Base-by-base conservation (phyloP, 1,140 invertebrate genomes). In the Calephelis virginiensis region DNA sequence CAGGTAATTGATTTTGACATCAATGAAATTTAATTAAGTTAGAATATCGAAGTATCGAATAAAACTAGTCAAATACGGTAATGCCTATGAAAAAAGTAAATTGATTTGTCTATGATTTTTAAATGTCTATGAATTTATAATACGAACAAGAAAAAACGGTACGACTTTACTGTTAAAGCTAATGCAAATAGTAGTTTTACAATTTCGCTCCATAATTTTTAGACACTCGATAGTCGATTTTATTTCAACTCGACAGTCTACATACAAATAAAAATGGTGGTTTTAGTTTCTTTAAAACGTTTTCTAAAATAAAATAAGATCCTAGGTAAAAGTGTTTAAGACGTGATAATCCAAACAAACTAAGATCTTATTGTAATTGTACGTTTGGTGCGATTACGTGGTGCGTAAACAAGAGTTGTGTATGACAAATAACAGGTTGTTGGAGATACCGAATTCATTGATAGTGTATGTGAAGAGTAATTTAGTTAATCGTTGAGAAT, bases 201-300 rank as follows among this genome's bases (percentile, higher is more conserved):
- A 61, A 75, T 73, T 63, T 65, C 63, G 37, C 40, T 28, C 37
- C 49, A 72, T 77, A 75, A 71, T 77, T 72, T 74, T 78, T 83
- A 84, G 78, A 87, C 85, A 86, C 84, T 85, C 83, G 83, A 87
- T 59, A 59, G 56, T 59, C 37, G 56, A 59, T 59, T 59, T 59
- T 59, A 59, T 59, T 83, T 90, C 83, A 87, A 86, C 83, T 89
- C 83, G 84, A 87, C 75, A 59, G 37, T 88, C 82, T 76, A 80
- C 76, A 89, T 81, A 89, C 82, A 89, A 90, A 90, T 89, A 89
- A 90, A 90, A 90, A 90, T 90, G 88, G 88, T 86, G 88, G 88
- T 90, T 86, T 80, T 74, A 81, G 82, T 86, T 81, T 78, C 81
- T 70, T 56, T 78, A 81, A 68, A 80, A 81, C 64, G 77, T 81